These are phyloP conservation scores for Varecia variegata DNA, from an alignment of 2,797 vertebrate genomes.

Conservation along the genomic window DNA sequence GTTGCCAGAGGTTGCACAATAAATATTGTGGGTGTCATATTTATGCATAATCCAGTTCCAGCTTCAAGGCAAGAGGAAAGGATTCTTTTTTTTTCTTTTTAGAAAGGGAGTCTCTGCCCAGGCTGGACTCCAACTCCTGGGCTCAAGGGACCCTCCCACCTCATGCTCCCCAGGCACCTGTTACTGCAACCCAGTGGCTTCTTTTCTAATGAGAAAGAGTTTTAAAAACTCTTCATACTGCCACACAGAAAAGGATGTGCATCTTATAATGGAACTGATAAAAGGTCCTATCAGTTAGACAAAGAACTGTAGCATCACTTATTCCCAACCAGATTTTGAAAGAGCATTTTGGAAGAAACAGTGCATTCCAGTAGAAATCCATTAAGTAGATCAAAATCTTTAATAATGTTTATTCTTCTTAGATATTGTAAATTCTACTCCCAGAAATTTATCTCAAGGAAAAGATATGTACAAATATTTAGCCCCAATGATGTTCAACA, in stretches of 20 bases:
- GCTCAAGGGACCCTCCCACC: not conserved
- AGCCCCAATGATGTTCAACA: not conserved
- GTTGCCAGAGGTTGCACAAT: not conserved
- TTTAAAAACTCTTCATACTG: not conserved
- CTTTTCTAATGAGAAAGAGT: not conserved
- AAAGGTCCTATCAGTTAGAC: not conserved
- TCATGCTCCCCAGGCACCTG: too few relatives aligned
- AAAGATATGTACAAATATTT: not conserved
- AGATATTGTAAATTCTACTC: not conserved
- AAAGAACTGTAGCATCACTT: not conserved
- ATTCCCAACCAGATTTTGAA: not conserved
- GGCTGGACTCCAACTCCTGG: not conserved
- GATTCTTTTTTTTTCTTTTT: not conserved
- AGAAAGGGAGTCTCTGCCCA: not conserved
- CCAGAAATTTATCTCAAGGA: not conserved
- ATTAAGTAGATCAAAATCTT: not conserved
- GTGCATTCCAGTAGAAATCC: not conserved
- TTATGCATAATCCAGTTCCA: not conserved
- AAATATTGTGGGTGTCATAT: not conserved
- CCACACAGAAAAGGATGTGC: not conserved
- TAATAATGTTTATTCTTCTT: not conserved
- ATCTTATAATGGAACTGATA: not conserved
- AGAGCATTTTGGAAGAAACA: not conserved
- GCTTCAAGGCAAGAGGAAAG: not conserved
- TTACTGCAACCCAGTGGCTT: not conserved